These are phyloP conservation scores for Hesperia comma DNA, from an alignment of 2,888 invertebrate genomes.

Conservation along the genomic window DNA sequence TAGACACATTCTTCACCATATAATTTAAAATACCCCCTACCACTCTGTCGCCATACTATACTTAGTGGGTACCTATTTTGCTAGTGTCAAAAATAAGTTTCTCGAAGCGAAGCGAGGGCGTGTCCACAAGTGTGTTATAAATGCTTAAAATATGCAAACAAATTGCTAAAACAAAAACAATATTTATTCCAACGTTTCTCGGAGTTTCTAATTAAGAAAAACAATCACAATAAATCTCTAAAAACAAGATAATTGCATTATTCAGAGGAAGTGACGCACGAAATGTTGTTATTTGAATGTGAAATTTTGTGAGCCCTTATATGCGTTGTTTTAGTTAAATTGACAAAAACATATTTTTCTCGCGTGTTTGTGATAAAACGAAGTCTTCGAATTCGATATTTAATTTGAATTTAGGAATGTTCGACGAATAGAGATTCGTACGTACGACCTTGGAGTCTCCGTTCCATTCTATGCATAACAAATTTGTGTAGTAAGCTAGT, in stretches of 20 bases:
- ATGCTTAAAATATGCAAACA: too few relatives aligned
- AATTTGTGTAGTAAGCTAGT: neutral
- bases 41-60: too few relatives aligned
- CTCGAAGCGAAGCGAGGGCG: too few relatives aligned
- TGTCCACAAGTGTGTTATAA: too few relatives aligned
- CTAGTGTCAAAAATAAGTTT: too few relatives aligned
- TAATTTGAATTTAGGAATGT: conserved; percentile 29
- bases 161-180: too few relatives aligned
- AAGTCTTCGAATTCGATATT: conserved; percentile 5
- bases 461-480: conserved; percentile 35
- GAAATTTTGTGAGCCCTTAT: neutral
- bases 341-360: neutral
- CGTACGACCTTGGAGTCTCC: conserved; percentile 22
- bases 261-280: neutral
- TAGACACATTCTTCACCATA: too few relatives aligned
- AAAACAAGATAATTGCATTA: neutral
- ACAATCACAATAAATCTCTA: neutral
- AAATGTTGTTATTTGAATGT: neutral
- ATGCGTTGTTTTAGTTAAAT: neutral
- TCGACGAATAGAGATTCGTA: conserved; percentile 19
- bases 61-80: too few relatives aligned
- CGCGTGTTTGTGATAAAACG: conserved; percentile 9
- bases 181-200: neutral
- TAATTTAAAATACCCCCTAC: too few relatives aligned
- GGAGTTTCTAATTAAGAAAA: neutral